phyloP scores from a whole-genome alignment of 2,797 vertebrate genomes.

The Neosilurus hyrtlii region DNA sequence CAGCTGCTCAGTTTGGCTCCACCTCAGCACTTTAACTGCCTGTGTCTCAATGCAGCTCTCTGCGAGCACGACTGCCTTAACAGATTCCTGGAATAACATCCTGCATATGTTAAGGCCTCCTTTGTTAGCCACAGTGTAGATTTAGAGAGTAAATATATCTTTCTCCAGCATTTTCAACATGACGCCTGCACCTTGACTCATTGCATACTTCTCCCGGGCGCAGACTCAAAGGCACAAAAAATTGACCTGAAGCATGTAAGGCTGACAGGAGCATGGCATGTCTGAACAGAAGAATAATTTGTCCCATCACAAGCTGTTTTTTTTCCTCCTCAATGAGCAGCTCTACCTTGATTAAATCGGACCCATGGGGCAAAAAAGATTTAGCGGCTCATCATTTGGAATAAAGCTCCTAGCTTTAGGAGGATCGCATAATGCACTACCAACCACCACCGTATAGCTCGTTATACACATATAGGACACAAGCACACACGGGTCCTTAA shows the following conservation, averaged over 20 bases:
- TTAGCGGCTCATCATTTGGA: slow-evolving; percentile 57
- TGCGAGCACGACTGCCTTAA: slow-evolving; percentile 38
- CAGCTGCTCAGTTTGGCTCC: slow-evolving; percentile 42
- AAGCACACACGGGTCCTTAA: background rate
- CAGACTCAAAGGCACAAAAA: slow-evolving; percentile 43
- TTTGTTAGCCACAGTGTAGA: slow-evolving; percentile 40
- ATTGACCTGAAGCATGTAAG: slow-evolving; percentile 26
- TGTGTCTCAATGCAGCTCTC: slow-evolving; percentile 30
- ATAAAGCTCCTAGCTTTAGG: slow-evolving; percentile 48
- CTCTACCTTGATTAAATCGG: slow-evolving; percentile 58
- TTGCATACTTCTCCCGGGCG: slow-evolving; percentile 22
- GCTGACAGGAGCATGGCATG: slow-evolving; percentile 20
- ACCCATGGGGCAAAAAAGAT: slow-evolving; percentile 47
- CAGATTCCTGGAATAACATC: slow-evolving; percentile 38
- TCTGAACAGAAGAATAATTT: slow-evolving; percentile 24
- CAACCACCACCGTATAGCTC: slow-evolving; percentile 18
- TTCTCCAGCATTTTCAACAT: slow-evolving; percentile 16
- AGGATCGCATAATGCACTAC: slow-evolving; percentile 35
- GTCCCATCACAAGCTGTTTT: slow-evolving; percentile 26
- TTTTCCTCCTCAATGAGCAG: slow-evolving; percentile 1
- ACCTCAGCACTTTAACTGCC: slow-evolving; percentile 43
- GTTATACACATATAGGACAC: background rate
- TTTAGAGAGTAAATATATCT: slow-evolving; percentile 34
- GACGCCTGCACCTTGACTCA: slow-evolving; percentile 21
- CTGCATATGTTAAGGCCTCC: slow-evolving; percentile 31